Conservation (phyloP, 2,113 vertebrate species). For the Axis porcinus region DNA sequence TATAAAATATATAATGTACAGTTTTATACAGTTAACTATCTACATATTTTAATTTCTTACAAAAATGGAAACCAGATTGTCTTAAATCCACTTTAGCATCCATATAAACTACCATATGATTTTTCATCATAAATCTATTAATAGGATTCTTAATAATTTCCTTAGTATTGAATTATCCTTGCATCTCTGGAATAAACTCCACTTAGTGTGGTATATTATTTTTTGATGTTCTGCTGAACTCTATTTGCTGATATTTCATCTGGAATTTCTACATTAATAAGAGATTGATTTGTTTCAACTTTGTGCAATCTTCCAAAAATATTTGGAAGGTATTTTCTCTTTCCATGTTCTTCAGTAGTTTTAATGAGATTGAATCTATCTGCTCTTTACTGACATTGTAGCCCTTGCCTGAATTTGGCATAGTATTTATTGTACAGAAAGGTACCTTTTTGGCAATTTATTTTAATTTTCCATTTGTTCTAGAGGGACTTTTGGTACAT, state of each 20-base stretch:
- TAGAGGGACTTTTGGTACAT: not conserved
- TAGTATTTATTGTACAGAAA: not conserved
- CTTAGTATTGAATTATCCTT: not conserved
- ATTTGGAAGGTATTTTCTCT: not conserved
- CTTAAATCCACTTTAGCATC: not conserved
- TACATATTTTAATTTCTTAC: not conserved
- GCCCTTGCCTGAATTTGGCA: not conserved
- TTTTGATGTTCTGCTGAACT: not conserved
- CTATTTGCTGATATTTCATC: not conserved
- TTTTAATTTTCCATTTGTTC: not conserved
- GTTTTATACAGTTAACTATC: not conserved
- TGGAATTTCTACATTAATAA: not conserved
- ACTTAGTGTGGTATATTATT: not conserved
- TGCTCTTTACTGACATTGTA: not conserved
- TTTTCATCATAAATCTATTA: not conserved
- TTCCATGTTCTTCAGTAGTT: not conserved
- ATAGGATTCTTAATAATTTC: not conserved
- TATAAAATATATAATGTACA: not conserved
- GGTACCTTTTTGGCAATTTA: not conserved
- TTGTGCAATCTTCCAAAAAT: not conserved
- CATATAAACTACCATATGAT: not conserved
- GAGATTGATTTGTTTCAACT: not conserved
- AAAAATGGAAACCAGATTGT: not conserved
- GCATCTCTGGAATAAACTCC: not conserved
- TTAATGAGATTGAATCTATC: not conserved